Base-by-base conservation (phyloP, 2,888 invertebrate species). In the Melinopterus prodromus region DNA sequence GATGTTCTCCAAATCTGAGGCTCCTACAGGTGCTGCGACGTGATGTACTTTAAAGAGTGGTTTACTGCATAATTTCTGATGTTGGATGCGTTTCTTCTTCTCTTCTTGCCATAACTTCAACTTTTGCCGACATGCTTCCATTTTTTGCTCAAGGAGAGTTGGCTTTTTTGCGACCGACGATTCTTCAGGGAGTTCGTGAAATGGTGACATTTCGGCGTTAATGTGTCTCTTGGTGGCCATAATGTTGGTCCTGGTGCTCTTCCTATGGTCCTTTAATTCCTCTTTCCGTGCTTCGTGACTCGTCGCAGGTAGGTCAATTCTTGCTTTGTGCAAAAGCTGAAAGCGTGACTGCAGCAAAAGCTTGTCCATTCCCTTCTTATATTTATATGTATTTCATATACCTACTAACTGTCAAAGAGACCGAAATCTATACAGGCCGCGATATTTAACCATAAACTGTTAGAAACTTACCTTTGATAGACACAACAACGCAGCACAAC, bases 1-100 rank as follows among this genome's bases (percentile, higher is more conserved):
- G 3, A 86, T 82, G 36, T 82, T 84, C 14, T 86, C 83, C 26
- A 87, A 82, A 79, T 86, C 82, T 3, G 84, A 82, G 12, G 82
- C 37, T 6, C 83, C 82, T 2, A 83, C 70, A 36, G 80, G 53
- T 7, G 76, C 53, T 14, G 77, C 70, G 12, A 87, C 81, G 80
- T 85, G 86, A 7, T 77, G 83, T 6, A 88, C 87, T 82, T 87
- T 87, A 81, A 88, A 88, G 4, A 86, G 16, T 0, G 87, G 88
- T 77, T 87, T 88, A 0, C 80, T n/a, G 70, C 84, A 85, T n/a
- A 53, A 5, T 71, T 84, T 84, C 71, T 83, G 80, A 74, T 84
- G 78, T 76, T 79, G 72, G 12, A 76, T 9, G 76, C 85, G 85
- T 6, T 80, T 79, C 15, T 84, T 82, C 78, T 85, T 87, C 26